phyloP scores from a whole-genome alignment of 2,888 invertebrate genomes.

The Chouioia cunea region DNA sequence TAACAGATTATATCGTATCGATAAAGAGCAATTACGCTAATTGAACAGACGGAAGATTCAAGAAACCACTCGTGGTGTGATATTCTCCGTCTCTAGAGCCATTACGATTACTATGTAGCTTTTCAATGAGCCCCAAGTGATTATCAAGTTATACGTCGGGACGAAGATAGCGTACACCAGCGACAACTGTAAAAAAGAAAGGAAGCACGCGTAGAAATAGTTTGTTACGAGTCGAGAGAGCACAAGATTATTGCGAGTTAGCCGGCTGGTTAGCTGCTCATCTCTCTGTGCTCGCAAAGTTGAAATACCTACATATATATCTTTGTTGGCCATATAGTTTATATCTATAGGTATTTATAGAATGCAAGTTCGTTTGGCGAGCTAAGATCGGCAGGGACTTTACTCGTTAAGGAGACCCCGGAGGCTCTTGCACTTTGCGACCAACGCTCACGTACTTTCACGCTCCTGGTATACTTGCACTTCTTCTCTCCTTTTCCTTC shows the following conservation, averaged over 20 bases:
- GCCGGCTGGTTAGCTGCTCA: conserved; percentile 56
- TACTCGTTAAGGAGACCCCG: conserved; percentile 62
- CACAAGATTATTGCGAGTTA: conserved; percentile 58
- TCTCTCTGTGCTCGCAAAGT: conserved; percentile 52
- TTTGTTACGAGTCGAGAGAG: conserved; percentile 50
- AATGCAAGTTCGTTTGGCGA: neutral
- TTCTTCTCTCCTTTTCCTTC: neutral
- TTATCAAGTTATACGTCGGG: conserved; percentile 17
- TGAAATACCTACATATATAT: conserved; percentile 52
- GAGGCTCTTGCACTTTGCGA: conserved; percentile 49
- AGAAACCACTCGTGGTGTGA: no score
- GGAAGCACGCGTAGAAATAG: conserved; percentile 24
- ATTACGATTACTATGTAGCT: no score
- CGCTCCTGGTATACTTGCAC: neutral
- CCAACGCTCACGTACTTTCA: conserved; percentile 4
- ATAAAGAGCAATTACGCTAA: neutral
- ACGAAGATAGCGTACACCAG: neutral
- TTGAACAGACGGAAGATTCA: no score
- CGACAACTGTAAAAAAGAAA: neutral
- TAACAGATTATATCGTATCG: no score
- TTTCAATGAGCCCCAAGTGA: conserved; percentile 10
- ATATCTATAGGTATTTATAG: neutral
- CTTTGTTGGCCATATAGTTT: conserved; percentile 25
- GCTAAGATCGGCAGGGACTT: conserved; percentile 53
- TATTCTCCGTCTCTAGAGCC: no score